Evolutionary conservation across 2,888 invertebrate genomes (phyloP).

Genomic region (Cyaniris semiargus): DNA sequence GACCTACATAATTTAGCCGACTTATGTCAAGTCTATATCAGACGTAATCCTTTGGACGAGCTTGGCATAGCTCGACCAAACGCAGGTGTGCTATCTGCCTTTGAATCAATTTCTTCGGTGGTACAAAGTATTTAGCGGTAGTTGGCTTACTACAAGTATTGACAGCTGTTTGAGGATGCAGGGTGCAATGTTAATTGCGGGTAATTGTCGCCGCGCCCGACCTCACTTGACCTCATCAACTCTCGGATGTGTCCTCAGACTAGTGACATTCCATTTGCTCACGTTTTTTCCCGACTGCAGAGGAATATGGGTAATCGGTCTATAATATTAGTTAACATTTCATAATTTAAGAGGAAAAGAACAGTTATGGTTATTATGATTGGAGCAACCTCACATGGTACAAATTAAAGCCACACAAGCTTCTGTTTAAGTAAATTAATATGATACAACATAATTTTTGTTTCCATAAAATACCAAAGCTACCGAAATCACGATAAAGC

Average conservation of each 20-base stretch:
- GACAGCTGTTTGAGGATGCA: conserved; percentile 15
- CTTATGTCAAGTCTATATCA: too few species aligned
- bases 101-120: too few species aligned
- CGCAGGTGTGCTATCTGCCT: too few species aligned
- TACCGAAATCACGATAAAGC: conserved; percentile 10
- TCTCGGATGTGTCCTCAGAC: conserved; percentile 61
- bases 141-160: background rate
- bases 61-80: too few species aligned
- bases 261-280: conserved; percentile 66
- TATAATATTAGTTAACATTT: background rate
- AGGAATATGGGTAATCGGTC: background rate
- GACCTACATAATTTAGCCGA: too few species aligned
- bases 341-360: background rate
- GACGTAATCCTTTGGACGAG: too few species aligned
- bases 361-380: background rate
- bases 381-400: background rate
- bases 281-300: conserved; percentile 48
- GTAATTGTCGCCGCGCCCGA: conserved; percentile 73
- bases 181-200: conserved; percentile 50
- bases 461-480: background rate
- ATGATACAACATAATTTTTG: background rate
- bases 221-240: conserved; percentile 71
- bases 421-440: background rate
- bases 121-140: background rate
- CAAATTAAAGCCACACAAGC: background rate